These are phyloP conservation scores for Sapayoa aenigma DNA, from an alignment of 2,113 vertebrate species.

Conservation along the genomic window DNA sequence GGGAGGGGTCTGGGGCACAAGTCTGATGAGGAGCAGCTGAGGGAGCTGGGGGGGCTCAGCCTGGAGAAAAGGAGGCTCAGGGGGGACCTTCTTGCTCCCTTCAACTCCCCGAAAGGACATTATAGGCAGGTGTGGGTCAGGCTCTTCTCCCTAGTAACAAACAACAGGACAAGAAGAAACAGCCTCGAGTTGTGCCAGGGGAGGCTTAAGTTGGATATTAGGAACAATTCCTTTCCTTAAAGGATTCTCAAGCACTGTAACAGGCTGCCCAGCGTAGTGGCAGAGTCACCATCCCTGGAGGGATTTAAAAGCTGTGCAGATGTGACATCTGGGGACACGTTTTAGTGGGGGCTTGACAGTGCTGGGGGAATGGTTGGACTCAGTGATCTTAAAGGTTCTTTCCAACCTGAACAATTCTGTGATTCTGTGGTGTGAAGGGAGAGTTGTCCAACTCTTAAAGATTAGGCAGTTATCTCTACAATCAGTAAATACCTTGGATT, in stretches of 20 bases:
- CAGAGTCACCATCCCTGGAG: not conserved
- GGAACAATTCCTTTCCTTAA: not conserved
- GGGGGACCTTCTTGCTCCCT: not conserved
- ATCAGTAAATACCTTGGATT: not conserved
- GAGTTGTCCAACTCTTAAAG: not conserved
- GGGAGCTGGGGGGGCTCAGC: not conserved
- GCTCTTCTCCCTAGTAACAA: not conserved
- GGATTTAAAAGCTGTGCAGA: not conserved
- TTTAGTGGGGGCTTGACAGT: not conserved
- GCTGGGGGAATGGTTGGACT: not conserved
- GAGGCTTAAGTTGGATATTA: not conserved
- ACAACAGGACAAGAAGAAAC: not conserved
- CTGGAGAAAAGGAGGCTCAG: not conserved
- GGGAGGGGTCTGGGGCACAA: not conserved
- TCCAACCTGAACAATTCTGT: not conserved
- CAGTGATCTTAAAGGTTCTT: not conserved
- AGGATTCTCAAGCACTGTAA: not conserved
- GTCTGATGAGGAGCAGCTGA: not conserved
- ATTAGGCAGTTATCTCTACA: not conserved
- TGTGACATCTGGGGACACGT: not conserved
- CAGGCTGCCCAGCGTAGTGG: not conserved
- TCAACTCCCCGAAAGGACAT: not conserved
- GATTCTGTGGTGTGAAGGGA: not conserved
- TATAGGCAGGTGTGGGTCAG: not conserved
- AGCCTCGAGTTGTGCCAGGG: not conserved